Evolutionary conservation across 2,113 vertebrate genomes (phyloP).

Genomic region (Hylia prasina): DNA sequence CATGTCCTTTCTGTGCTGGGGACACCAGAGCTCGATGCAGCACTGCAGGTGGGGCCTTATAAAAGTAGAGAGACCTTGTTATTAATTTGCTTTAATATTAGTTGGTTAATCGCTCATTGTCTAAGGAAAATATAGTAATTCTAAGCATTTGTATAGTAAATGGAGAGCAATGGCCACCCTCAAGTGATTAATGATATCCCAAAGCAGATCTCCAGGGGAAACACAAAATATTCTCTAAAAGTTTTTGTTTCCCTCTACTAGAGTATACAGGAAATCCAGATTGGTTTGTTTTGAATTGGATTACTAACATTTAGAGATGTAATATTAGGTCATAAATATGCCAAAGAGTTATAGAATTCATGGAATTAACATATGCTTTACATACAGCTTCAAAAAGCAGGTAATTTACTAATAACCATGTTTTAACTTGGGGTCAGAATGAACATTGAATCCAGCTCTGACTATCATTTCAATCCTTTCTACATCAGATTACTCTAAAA

Average conservation of each 20-base stretch:
- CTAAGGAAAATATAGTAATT: background rate
- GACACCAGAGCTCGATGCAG: background rate
- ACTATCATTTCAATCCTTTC: background rate
- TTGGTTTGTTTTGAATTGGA: background rate
- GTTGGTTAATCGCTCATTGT: background rate
- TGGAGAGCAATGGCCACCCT: background rate
- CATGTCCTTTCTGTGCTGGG: background rate
- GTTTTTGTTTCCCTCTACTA: background rate
- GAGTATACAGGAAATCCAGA: background rate
- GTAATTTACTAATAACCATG: background rate
- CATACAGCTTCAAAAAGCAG: background rate
- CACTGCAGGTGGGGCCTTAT: fast-evolving
- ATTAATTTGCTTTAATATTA: background rate
- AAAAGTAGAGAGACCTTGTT: background rate
- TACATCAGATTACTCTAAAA: background rate
- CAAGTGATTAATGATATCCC: background rate
- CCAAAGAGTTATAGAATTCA: background rate
- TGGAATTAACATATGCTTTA: background rate
- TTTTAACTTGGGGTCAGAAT: background rate
- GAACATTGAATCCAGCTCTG: background rate
- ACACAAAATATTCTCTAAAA: background rate
- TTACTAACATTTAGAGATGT: background rate
- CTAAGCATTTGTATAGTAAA: background rate
- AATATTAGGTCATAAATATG: background rate
- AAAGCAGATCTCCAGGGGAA: background rate